Evolutionary conservation across 2,113 vertebrate species (phyloP).

Genomic region (Pelvicachromis taeniatus): DNA sequence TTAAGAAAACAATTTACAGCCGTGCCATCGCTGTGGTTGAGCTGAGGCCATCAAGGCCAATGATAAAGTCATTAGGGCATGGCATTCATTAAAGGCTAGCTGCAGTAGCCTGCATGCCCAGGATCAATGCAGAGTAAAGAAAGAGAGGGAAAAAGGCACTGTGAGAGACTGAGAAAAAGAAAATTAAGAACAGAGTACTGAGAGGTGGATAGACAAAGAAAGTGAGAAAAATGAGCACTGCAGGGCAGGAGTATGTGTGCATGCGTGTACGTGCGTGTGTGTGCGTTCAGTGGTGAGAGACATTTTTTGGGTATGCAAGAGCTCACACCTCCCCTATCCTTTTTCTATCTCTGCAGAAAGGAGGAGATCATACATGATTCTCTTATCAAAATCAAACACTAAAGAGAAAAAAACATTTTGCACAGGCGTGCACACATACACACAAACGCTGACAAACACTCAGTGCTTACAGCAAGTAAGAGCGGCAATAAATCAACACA

Average conservation of each 20-base stretch:
- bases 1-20: conserved; percentile 60
- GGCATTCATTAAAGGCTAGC: conserved; percentile 50
- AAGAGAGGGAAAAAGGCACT: not conserved
- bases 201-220: not conserved
- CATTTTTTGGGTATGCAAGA: not conserved
- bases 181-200: conserved; percentile 4
- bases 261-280: not conserved
- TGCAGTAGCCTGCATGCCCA: not conserved
- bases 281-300: not conserved
- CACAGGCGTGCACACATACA: not conserved
- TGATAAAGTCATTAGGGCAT: conserved; percentile 60
- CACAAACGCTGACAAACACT: not conserved
- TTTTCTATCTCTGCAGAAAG: not conserved
- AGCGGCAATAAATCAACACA: not conserved
- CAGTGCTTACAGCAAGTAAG: not conserved
- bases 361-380: not conserved
- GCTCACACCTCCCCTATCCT: not conserved
- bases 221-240: not conserved
- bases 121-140: conserved; percentile 41
- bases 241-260: not conserved
- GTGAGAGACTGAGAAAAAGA: not conserved
- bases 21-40: not conserved
- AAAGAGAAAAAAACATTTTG: not conserved
- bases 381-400: not conserved
- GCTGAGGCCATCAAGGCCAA: conserved; percentile 45